Percentiles rank a stretch among this genome's conserved stretches.
phyloP scores from a whole-genome alignment of 2,888 invertebrate species.

The Drosophila kambysellisi region DNA sequence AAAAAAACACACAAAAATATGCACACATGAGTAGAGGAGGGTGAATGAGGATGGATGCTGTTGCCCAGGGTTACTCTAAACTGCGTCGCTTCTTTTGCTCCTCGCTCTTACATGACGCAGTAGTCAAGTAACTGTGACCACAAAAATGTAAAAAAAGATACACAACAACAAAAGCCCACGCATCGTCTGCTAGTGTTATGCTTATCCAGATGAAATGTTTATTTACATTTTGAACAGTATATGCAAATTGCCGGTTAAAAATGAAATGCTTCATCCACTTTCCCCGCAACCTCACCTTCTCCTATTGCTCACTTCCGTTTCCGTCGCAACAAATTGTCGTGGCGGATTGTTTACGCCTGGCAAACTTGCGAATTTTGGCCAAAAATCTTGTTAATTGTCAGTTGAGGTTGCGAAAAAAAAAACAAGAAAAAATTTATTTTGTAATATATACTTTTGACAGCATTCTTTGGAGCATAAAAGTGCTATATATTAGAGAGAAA shows the following conservation, averaged over 20 bases:
- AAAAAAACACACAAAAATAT: slow-evolving; percentile 14
- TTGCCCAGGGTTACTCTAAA: slow-evolving; percentile 17
- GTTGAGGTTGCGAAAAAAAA: slow-evolving; percentile 10
- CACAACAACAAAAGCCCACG: slow-evolving; percentile 40
- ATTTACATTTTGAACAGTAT: slow-evolving; percentile 62
- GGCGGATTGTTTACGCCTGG: slow-evolving; percentile 41
- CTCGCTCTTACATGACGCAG: slow-evolving; percentile 48
- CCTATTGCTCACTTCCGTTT: slow-evolving; percentile 50
- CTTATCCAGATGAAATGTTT: slow-evolving; percentile 53
- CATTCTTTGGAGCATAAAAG: neutral
- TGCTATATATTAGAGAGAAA: neutral
- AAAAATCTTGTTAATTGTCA: slow-evolving; percentile 59
- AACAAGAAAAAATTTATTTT: slow-evolving; percentile 29
- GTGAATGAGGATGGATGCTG: too few species aligned
- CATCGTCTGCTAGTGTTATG: slow-evolving; percentile 55
- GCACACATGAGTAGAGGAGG: slow-evolving; percentile 19
- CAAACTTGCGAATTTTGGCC: slow-evolving; percentile 33
- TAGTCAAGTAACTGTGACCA: slow-evolving; percentile 34
- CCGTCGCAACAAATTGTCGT: slow-evolving; percentile 37
- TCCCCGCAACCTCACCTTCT: neutral
- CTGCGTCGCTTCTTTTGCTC: slow-evolving; percentile 41
- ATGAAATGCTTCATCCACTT: slow-evolving; percentile 11
- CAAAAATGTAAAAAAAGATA: slow-evolving; percentile 4
- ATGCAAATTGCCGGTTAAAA: slow-evolving; percentile 54
- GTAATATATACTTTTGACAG: slow-evolving; percentile 35